Conservation (phyloP, 2,797 vertebrate species). For the Sebastiscus albofasciatus region DNA sequence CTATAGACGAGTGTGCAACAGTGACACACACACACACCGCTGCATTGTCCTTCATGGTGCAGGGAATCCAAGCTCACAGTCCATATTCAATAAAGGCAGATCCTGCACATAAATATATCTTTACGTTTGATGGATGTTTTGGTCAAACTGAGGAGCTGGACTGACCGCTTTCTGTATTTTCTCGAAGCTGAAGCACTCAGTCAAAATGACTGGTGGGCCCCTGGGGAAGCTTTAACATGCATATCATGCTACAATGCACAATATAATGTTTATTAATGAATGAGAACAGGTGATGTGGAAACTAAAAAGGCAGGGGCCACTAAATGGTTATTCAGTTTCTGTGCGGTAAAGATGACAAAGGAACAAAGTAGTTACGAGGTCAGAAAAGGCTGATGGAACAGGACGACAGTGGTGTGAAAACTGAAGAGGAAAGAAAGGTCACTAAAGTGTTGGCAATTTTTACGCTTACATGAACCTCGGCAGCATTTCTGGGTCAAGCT, state of each 20-base stretch:
- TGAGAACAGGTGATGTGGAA: neutral
- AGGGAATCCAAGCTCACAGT: constrained; percentile 11
- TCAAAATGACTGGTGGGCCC: constrained; percentile 5
- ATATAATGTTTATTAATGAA: neutral
- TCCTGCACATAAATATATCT: constrained; percentile 2
- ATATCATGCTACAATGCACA: neutral
- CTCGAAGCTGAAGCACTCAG: neutral
- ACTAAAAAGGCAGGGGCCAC: neutral
- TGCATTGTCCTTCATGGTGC: constrained; percentile 44
- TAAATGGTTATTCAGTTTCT: neutral
- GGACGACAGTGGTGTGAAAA: constrained; percentile 6
- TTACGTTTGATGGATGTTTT: neutral
- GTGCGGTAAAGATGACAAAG: neutral
- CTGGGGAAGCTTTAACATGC: neutral
- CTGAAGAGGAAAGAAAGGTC: constrained; percentile 22
- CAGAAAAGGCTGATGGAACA: neutral
- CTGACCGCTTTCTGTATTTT: neutral
- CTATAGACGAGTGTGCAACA: neutral
- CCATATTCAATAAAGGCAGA: neutral
- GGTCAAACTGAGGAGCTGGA: neutral
- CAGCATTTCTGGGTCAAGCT: constrained; percentile 29
- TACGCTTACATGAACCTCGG: constrained; percentile 4
- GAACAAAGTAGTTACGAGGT: neutral
- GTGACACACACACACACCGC: neutral
- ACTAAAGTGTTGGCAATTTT: constrained; percentile 35